phyloP scores from a whole-genome alignment of 2,797 vertebrate species.

The Pseudochaenichthys georgianus region DNA sequence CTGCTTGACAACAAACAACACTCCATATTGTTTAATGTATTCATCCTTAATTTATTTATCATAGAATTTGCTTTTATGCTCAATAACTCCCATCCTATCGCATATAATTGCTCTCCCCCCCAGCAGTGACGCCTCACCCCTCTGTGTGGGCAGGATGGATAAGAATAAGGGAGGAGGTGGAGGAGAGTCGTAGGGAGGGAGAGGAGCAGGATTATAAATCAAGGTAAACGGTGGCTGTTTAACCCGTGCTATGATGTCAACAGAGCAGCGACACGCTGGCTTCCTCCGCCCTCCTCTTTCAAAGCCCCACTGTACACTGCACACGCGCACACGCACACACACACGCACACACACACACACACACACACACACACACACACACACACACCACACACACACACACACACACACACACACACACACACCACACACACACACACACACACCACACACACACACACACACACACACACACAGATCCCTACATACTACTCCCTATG shows the following conservation, averaged over 20 bases:
- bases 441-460: conserved; percentile 3
- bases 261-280: conserved; percentile 80
- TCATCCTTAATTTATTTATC: conserved; percentile 42
- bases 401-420: no score
- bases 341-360: background rate
- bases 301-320: conserved; percentile 49
- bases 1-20: conserved; percentile 23
- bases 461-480: conserved; percentile 9
- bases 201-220: conserved; percentile 81
- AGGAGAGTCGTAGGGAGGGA: conserved; percentile 22
- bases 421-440: conserved; percentile 2
- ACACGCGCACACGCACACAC: no score
- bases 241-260: conserved; percentile 84
- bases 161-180: conserved; percentile 34
- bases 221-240: conserved; percentile 85
- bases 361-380: background rate
- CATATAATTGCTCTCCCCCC: conserved; percentile 21
- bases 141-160: conserved; percentile 34
- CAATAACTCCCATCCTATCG: conserved; percentile 29
- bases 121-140: conserved; percentile 48
- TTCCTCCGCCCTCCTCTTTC: conserved; percentile 48
- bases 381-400: no score
- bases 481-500: conserved; percentile 36
- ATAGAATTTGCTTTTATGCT: conserved; percentile 55
- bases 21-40: conserved; percentile 21